phyloP scores from a whole-genome alignment of 2,888 invertebrate genomes.

The Cantharis nigra region DNA sequence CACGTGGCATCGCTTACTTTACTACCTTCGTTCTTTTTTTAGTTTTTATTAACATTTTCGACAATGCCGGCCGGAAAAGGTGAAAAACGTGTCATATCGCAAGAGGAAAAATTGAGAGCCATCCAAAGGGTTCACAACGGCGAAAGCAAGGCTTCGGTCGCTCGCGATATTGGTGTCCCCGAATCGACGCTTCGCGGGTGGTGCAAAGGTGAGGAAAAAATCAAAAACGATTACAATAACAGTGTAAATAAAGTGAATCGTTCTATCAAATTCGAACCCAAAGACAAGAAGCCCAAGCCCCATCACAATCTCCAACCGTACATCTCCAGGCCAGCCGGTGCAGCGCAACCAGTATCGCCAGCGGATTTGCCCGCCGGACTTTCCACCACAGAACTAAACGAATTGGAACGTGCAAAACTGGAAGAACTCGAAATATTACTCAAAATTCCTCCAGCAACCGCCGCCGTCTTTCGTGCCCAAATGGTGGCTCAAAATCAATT shows the following conservation, averaged over 20 bases:
- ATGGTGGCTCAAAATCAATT: background rate
- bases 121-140: conserved; percentile 83
- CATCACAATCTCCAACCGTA: background rate
- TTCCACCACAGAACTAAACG: background rate
- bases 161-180: conserved; percentile 83
- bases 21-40: background rate
- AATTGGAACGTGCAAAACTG: background rate
- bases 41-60: background rate
- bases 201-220: conserved; percentile 86
- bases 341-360: background rate
- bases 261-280: conserved; percentile 26
- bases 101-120: conserved; percentile 79
- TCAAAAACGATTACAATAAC: conserved; percentile 38
- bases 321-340: background rate
- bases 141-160: conserved; percentile 84
- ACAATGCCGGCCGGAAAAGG: conserved; percentile 41
- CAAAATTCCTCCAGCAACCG: background rate
- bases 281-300: conserved; percentile 14
- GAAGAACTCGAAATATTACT: background rate
- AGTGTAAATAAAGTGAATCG: background rate
- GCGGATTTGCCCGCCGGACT: background rate
- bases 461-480: background rate
- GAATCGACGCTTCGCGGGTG: conserved; percentile 85
- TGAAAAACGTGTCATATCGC: conserved; percentile 58
- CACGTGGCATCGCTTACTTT: conserved; percentile 39